phyloP scores from a whole-genome alignment of 1,140 invertebrate genomes.

The Leptopilina clavipes region DNA sequence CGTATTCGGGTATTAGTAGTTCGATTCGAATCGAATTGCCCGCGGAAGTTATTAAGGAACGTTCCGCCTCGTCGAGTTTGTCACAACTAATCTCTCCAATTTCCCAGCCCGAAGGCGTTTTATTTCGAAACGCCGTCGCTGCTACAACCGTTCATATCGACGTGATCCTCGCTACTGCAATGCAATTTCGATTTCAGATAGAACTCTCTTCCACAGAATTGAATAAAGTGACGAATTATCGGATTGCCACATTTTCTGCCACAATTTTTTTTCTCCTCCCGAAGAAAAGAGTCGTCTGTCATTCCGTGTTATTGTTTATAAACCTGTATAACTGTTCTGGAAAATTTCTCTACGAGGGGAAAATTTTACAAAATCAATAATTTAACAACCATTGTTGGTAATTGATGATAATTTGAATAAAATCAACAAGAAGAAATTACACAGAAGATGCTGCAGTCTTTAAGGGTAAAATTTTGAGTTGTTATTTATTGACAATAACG shows the following conservation, averaged over 20 bases:
- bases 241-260: conserved; percentile 7
- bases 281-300: no score
- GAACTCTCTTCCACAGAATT: conserved; percentile 31
- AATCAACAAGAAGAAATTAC: no score
- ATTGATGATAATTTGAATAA: no score
- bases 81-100: conserved; percentile 35
- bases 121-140: conserved; percentile 11
- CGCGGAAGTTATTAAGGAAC: conserved; percentile 34
- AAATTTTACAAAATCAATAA: no score
- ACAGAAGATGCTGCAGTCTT: no score
- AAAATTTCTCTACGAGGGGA: no score
- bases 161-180: conserved; percentile 14
- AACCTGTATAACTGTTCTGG: no score
- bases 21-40: conserved; percentile 32
- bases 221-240: conserved; percentile 35
- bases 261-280: neutral
- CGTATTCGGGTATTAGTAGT: conserved; percentile 20
- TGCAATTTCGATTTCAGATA: conserved; percentile 29
- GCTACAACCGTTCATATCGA: neutral
- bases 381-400: no score
- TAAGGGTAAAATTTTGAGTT: no score
- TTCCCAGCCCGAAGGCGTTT: conserved; percentile 30
- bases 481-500: no score
- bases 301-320: no score
- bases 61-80: conserved; percentile 33